phyloP scores from a whole-genome alignment of 2,888 invertebrate genomes.

The Caenorhabditis becei region DNA sequence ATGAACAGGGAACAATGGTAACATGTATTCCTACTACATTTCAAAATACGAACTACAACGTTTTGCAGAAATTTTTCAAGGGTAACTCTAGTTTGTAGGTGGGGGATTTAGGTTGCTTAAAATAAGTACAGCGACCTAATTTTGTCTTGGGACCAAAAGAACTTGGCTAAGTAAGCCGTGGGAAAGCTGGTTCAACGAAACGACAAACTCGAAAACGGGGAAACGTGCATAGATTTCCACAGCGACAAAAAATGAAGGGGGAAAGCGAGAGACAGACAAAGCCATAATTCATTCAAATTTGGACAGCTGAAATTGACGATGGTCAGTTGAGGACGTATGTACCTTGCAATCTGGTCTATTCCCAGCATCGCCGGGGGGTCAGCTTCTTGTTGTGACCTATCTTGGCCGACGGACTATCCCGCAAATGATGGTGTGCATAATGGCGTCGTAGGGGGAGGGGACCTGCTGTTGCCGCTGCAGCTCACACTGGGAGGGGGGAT shows the following conservation, averaged over 20 bases:
- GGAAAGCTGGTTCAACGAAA: constrained; percentile 24
- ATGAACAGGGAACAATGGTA: neutral
- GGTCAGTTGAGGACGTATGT: constrained; percentile 2
- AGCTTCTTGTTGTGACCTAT: constrained; percentile 53
- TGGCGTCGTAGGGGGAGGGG: constrained; percentile 31
- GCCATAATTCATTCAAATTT: constrained; percentile 1
- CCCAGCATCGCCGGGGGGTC: constrained; percentile 73
- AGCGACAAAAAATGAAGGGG: neutral
- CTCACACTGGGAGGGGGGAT: constrained; percentile 50
- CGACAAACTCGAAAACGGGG: neutral
- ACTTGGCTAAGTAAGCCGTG: constrained; percentile 13
- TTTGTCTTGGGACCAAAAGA: neutral
- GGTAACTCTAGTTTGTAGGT: too few species aligned
- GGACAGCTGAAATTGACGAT: constrained; percentile 8
- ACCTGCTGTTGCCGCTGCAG: constrained; percentile 57
- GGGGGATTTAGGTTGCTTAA: neutral
- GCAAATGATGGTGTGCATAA: constrained; percentile 58
- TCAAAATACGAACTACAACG: too few species aligned
- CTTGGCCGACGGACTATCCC: constrained; percentile 61
- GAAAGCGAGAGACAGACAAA: constrained; percentile 7
- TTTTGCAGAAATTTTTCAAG: too few species aligned
- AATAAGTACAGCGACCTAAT: constrained; percentile 5
- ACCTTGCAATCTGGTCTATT: constrained; percentile 81
- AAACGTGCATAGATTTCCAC: constrained; percentile 14
- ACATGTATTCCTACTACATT: too few species aligned